Percentiles rank a stretch among this genome's conserved stretches.
phyloP scores from a whole-genome alignment of 2,797 vertebrate species.

The Thripadectes ignobilis region DNA sequence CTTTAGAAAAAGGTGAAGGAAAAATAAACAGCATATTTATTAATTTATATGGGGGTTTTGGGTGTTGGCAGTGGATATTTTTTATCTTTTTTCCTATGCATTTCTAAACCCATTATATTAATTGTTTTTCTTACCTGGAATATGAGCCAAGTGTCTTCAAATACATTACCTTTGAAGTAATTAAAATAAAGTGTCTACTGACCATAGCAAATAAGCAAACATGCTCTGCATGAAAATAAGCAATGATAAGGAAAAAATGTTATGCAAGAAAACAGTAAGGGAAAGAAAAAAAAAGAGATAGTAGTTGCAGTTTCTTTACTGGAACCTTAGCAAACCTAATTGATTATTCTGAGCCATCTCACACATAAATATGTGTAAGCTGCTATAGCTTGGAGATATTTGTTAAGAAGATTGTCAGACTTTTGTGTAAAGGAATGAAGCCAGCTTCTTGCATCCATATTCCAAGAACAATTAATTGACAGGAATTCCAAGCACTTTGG shows the following conservation, averaged over 20 bases:
- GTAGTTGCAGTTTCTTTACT: conserved; percentile 28
- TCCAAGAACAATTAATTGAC: not conserved
- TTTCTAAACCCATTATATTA: conserved; percentile 44
- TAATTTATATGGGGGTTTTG: not conserved
- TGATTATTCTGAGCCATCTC: conserved; percentile 53
- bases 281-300: not conserved
- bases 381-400: conserved; percentile 33
- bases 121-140: conserved; percentile 63
- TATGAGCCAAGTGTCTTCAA: conserved; percentile 35
- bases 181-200: conserved; percentile 59
- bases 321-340: conserved; percentile 53
- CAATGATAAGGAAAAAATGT: conserved; percentile 40
- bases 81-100: not conserved
- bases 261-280: conserved; percentile 11
- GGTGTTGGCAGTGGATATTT: not conserved
- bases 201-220: conserved; percentile 45
- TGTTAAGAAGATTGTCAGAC: conserved; percentile 8
- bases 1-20: not conserved
- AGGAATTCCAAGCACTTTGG: not conserved
- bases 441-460: not conserved
- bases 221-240: conserved; percentile 44
- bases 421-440: not conserved
- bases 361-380: conserved; percentile 4
- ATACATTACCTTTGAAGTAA: conserved; percentile 60
- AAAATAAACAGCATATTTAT: not conserved